Base-by-base conservation (phyloP, 2,113 vertebrate genomes). In the Melospiza melodia region DNA sequence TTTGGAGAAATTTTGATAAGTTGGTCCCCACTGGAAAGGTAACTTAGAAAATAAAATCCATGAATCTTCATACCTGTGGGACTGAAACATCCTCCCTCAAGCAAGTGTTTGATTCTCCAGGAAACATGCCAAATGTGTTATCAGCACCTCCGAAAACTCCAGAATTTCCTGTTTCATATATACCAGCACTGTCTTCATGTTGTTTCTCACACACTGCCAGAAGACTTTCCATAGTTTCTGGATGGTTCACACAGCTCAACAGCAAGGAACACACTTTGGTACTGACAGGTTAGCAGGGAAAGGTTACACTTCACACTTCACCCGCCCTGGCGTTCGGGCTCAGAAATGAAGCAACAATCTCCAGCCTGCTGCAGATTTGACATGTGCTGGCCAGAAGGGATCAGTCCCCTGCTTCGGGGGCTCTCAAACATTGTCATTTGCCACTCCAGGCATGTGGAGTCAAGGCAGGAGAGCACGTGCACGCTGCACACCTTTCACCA, bases 381-480 rank as follows among this genome's bases (percentile, higher is more conserved):
- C 39, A 59, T 10, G 15, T 4, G 12, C 4, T 68, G 48, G 18
- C 27, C 58, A 68, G 43, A 75, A 52, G 12, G 12, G 18, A 22
- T 18, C n/a, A 28, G 10, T 28, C 9, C 71, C 28, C 35, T 39
- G 33, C 12, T 58, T 52, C n/a, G 35, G 0, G 0, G 4, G 12
- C 11, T 87, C 77, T 52, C 35, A 39, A 37, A 46, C 21, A 21
- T 5, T 2, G 5, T 3, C 20, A 48, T 8, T 19, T 16, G 2
- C n/a, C 39, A 14, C 18, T 88, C n/a, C 37, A 58, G 19, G 33
- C 58, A 61, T 3, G 5, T 27, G 35, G 16, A 61, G 48, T 43
- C 28, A 59, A 55, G 48, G 55, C 0, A 0, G 2, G 20, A 66
- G 2, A 59, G 23, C 23, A 66, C 19, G 37, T 0, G 0, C 12